Percentiles rank a stretch among this genome's conserved stretches.
Conservation (phyloP, 2,797 vertebrate genomes). For the Alca torda region DNA sequence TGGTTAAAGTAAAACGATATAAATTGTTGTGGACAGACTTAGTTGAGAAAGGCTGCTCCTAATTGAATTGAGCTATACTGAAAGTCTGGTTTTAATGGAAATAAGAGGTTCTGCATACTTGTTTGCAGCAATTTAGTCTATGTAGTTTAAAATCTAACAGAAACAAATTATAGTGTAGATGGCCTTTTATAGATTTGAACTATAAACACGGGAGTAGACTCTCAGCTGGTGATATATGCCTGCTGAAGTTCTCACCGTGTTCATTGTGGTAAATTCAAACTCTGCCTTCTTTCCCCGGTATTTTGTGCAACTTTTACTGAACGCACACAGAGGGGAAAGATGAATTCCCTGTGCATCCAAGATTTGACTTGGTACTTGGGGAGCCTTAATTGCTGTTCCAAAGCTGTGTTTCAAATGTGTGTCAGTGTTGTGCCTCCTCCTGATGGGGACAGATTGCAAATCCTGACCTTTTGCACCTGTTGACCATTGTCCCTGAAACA, state of each 20-base stretch:
- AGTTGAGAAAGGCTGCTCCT: not conserved
- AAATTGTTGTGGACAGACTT: not conserved
- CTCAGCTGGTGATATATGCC: not conserved
- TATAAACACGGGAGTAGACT: not conserved
- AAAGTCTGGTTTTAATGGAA: not conserved
- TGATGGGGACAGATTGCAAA: not conserved
- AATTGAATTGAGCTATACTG: not conserved
- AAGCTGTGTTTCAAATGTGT: not conserved
- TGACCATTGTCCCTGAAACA: not conserved
- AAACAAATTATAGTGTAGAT: not conserved
- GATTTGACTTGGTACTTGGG: not conserved
- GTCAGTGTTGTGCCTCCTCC: not conserved
- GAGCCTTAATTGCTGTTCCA: not conserved
- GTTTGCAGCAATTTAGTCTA: not conserved
- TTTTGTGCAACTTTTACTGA: not conserved
- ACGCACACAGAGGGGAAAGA: no score
- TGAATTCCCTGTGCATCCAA: not conserved
- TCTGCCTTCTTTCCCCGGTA: not conserved
- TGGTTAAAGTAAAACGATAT: not conserved
- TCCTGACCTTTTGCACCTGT: not conserved
- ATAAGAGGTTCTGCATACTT: not conserved
- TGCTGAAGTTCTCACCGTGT: not conserved
- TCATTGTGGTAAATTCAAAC: not conserved
- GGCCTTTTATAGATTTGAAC: not conserved
- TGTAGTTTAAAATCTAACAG: not conserved